These are phyloP conservation scores for Perca flavescens DNA, from an alignment of 2,113 vertebrate species.

Conservation along the genomic window DNA sequence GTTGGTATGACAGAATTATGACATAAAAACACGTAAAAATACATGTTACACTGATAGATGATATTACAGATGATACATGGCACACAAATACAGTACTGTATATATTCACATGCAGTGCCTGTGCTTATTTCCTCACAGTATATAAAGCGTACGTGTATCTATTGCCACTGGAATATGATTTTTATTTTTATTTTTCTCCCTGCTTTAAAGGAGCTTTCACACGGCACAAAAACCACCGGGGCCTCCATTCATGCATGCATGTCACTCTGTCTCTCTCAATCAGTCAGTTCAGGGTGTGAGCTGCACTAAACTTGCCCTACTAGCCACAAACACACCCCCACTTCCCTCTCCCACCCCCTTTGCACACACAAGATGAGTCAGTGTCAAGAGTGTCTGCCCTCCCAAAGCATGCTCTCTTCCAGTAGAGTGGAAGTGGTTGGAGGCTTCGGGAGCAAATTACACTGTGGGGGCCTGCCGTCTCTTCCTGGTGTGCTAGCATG, in stretches of 20 bases:
- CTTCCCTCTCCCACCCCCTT: slow-evolving; percentile 2
- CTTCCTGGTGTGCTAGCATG: slow-evolving; percentile 47
- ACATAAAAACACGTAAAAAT: background rate
- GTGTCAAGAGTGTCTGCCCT: slow-evolving; percentile 53
- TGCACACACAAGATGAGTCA: slow-evolving; percentile 44
- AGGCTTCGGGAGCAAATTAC: slow-evolving; percentile 47
- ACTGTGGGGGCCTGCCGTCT: slow-evolving; percentile 23
- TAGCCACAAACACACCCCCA: slow-evolving; percentile 41
- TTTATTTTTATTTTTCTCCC: background rate
- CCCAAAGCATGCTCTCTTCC: slow-evolving; percentile 48
- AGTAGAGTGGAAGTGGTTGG: slow-evolving; percentile 59
- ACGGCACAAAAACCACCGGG: slow-evolving; percentile 49
- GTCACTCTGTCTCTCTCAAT: slow-evolving; percentile 55
- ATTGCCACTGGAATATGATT: background rate
- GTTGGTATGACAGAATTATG: background rate
- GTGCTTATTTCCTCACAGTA: slow-evolving; percentile 1
- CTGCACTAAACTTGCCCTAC: slow-evolving; percentile 31
- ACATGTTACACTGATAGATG: background rate
- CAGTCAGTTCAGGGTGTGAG: slow-evolving; percentile 52
- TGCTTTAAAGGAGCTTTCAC: slow-evolving; percentile 35
- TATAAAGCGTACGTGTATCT: slow-evolving; percentile 8
- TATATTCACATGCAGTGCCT: background rate
- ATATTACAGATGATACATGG: background rate
- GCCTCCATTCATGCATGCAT: slow-evolving; percentile 43
- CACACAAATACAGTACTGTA: background rate